A percentile compares a stretch with the other conserved stretches of the same genome.
Conservation (phyloP, 2,113 vertebrate species). For the Maccullochella peelii region DNA sequence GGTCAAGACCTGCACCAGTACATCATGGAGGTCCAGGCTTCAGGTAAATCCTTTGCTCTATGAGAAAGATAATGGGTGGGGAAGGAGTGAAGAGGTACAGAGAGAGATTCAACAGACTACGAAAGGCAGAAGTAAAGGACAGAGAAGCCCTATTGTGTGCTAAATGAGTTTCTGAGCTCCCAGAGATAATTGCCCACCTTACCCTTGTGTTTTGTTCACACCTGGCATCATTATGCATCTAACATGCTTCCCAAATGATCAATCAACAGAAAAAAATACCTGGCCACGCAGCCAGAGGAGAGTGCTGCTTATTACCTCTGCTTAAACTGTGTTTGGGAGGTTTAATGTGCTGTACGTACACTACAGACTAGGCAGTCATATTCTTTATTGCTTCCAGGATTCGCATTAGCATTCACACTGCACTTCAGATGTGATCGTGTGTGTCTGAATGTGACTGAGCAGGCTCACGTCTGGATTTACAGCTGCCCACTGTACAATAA, state of each 20-base stretch:
- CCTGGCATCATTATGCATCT: not conserved
- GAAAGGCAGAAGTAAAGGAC: not conserved
- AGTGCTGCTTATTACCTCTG: not conserved
- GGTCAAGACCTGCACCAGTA: slow-evolving; percentile 98
- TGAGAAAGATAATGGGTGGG: not conserved
- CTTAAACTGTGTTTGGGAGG: not conserved
- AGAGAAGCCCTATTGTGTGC: not conserved
- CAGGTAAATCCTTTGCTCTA: slow-evolving; percentile 82
- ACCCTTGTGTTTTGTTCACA: not conserved
- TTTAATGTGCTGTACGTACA: not conserved
- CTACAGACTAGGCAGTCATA: not conserved
- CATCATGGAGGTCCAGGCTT: slow-evolving; percentile 99
- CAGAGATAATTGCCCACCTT: not conserved
- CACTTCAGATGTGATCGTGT: not conserved
- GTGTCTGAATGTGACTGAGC: slow-evolving; percentile 1
- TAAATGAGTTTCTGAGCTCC: not conserved
- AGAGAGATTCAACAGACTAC: not conserved
- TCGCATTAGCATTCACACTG: not conserved
- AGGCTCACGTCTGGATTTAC: slow-evolving; percentile 25
- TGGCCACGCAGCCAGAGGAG: not conserved
- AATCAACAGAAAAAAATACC: not conserved
- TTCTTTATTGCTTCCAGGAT: not conserved
- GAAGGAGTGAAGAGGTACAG: not conserved
- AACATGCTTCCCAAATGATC: not conserved
- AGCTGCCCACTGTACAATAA: not conserved